phyloP scores from a whole-genome alignment of 2,797 vertebrate genomes.

The Chrysocyon brachyurus region DNA sequence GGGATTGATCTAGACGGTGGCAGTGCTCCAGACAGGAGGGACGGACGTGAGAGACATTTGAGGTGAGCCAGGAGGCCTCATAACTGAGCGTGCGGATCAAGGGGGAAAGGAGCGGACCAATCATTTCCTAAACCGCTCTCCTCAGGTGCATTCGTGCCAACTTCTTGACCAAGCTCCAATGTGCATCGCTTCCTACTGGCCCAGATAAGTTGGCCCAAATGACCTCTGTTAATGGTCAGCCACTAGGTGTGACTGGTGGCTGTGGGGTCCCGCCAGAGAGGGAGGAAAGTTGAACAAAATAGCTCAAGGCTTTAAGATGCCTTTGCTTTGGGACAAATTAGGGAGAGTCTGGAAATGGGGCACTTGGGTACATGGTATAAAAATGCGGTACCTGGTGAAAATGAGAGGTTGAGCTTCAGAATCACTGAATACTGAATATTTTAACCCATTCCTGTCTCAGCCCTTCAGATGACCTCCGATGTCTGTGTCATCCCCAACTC shows the following conservation, averaged over 20 bases:
- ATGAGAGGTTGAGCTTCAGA: neutral
- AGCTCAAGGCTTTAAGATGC: neutral
- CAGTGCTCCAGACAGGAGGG: neutral
- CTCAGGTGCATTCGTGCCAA: neutral
- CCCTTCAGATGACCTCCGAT: neutral
- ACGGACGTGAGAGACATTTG: neutral
- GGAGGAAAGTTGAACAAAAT: neutral
- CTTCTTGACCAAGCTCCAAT: neutral
- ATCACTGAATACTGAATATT: neutral
- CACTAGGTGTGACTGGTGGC: neutral
- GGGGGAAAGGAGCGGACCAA: neutral
- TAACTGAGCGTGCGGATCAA: neutral
- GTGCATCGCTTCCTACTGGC: neutral
- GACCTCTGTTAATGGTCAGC: neutral
- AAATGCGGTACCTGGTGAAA: neutral
- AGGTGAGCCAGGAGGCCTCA: neutral
- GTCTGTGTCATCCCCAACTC: neutral
- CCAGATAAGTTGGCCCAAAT: neutral
- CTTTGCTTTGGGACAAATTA: neutral
- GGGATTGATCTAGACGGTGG: conserved; percentile 25
- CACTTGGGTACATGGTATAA: neutral
- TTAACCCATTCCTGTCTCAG: neutral
- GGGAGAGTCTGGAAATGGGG: neutral
- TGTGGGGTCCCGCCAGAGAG: neutral
- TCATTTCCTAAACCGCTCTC: conserved; percentile 22